Evolutionary conservation across 2,797 vertebrate species (phyloP).

Genomic region (Lemur catta): DNA sequence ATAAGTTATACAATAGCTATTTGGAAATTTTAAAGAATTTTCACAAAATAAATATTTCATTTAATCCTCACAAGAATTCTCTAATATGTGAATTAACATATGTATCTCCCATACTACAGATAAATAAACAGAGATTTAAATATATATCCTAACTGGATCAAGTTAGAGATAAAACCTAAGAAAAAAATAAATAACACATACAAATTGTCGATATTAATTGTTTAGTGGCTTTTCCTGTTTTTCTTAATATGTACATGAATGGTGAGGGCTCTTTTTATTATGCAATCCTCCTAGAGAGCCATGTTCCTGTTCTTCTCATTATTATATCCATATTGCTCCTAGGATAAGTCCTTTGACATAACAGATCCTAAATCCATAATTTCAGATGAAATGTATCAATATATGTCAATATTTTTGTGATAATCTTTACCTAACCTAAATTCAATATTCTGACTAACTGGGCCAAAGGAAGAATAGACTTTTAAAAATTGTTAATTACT

Average conservation of each 20-base stretch:
- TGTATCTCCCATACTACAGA: background rate
- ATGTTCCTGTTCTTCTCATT: background rate
- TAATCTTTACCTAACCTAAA: background rate
- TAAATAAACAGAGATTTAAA: background rate
- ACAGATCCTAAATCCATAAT: background rate
- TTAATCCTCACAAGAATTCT: background rate
- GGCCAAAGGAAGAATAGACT: background rate
- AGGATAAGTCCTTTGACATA: background rate
- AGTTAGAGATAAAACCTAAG: background rate
- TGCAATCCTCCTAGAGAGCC: background rate
- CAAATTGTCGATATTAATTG: background rate
- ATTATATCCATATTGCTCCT: background rate
- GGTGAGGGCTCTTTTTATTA: background rate
- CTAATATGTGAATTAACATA: background rate
- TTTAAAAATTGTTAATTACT: background rate
- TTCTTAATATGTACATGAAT: background rate
- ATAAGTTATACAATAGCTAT: background rate
- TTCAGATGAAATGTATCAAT: background rate
- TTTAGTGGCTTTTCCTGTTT: background rate
- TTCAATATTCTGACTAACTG: background rate
- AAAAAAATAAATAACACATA: background rate
- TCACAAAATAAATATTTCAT: background rate
- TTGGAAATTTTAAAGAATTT: constrained; percentile 1
- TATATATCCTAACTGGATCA: background rate
- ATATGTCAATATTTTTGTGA: background rate